phyloP scores from a whole-genome alignment of 2,888 invertebrate species.

The Ophonus ardosiacus region DNA sequence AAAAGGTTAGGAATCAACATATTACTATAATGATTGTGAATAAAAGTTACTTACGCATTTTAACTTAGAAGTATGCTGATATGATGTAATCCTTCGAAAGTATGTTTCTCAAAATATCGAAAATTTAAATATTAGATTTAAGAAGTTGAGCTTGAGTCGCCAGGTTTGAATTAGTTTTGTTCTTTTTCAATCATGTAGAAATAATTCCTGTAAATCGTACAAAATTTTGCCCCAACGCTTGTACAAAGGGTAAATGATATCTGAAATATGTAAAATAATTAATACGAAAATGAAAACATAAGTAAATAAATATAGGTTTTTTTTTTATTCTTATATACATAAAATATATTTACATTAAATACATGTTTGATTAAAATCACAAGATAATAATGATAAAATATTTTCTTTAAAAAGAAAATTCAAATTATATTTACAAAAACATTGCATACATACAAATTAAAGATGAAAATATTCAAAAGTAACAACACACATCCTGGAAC shows the following conservation, averaged over 20 bases:
- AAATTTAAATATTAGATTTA: too few species aligned
- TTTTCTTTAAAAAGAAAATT: constrained; percentile 52
- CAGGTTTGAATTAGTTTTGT: too few species aligned
- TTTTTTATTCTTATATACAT: constrained; percentile 54
- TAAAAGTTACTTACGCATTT: too few species aligned
- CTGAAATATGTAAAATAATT: background rate
- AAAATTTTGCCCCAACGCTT: too few species aligned
- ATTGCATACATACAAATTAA: constrained; percentile 37
- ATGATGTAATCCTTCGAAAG: too few species aligned
- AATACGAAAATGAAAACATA: background rate
- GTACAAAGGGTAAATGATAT: background rate
- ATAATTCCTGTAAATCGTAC: too few species aligned
- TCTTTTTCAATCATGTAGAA: too few species aligned
- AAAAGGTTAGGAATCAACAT: too few species aligned
- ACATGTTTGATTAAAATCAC: constrained; percentile 57
- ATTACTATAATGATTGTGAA: too few species aligned
- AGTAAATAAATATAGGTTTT: constrained; percentile 46
- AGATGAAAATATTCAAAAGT: constrained; percentile 53
- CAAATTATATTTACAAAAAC: constrained; percentile 53
- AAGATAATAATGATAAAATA: constrained; percentile 56
- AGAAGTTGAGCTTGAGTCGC: too few species aligned
- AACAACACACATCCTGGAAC: constrained; percentile 63
- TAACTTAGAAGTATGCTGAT: too few species aligned
- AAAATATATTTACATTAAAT: constrained; percentile 61
- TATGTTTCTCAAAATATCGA: too few species aligned